Conservation (phyloP, 2,113 vertebrate genomes). For the Saguinus midas region DNA sequence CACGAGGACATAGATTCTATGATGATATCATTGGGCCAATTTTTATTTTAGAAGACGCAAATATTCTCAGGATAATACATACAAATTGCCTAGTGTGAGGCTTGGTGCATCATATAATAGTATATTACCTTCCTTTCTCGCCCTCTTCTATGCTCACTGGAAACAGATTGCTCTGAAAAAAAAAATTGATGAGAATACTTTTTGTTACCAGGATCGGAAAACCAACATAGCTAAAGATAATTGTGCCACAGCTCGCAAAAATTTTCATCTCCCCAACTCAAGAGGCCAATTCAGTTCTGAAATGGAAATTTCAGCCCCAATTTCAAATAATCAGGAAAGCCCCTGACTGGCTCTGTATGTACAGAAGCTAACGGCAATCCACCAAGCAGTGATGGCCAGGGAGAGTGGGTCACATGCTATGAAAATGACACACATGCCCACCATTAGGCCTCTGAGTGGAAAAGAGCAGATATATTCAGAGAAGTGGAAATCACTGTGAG, state of each 20-base stretch:
- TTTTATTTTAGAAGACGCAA: conserved; percentile 31
- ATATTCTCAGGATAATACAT: background rate
- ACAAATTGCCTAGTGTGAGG: background rate
- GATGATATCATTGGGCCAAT: background rate
- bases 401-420: background rate
- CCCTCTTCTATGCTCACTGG: background rate
- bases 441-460: background rate
- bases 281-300: background rate
- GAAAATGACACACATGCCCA: background rate
- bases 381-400: background rate
- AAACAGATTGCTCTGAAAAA: conserved; percentile 7
- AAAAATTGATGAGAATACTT: background rate
- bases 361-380: background rate
- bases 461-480: background rate
- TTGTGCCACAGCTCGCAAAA: background rate
- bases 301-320: background rate
- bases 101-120: background rate
- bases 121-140: background rate
- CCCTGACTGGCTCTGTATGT: background rate
- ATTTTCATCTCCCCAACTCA: background rate
- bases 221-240: background rate
- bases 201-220: background rate
- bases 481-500: background rate
- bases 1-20: background rate
- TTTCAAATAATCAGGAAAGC: background rate